Conservation (phyloP, 2,888 invertebrate genomes). For the Oligia fasciuncula region DNA sequence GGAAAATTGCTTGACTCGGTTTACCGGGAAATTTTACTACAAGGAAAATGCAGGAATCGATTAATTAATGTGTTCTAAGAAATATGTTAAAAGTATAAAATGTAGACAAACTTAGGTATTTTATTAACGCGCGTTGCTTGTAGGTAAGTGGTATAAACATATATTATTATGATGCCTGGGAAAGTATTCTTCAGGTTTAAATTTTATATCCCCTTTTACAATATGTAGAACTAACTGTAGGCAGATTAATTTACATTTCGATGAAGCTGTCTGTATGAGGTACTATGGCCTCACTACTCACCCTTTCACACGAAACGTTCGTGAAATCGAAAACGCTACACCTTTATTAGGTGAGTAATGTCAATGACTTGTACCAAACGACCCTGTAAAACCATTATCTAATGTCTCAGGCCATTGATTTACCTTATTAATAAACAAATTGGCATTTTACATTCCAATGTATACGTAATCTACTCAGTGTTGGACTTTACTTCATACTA, state of each 20-base stretch:
- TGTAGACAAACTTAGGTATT: background rate
- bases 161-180: background rate
- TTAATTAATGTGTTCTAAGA: slow-evolving; percentile 10
- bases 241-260: background rate
- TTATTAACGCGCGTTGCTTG: background rate
- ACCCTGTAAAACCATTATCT: slow-evolving; percentile 20
- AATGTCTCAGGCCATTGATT: slow-evolving; percentile 46
- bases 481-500: slow-evolving; percentile 26
- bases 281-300: background rate
- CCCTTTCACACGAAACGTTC: background rate
- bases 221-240: background rate
- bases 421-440: slow-evolving; percentile 27
- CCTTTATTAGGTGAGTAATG: slow-evolving; percentile 8
- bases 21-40: background rate
- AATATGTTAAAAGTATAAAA: background rate
- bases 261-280: background rate
- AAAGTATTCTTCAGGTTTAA: background rate
- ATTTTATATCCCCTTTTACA: background rate
- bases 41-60: background rate
- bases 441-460: slow-evolving; percentile 32
- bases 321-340: background rate
- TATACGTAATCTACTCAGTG: slow-evolving; percentile 14
- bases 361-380: slow-evolving; percentile 9
- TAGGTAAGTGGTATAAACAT: background rate
- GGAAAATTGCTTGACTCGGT: background rate